Conservation (phyloP, 2,797 vertebrate genomes). For the Pogonophryne albipinna region DNA sequence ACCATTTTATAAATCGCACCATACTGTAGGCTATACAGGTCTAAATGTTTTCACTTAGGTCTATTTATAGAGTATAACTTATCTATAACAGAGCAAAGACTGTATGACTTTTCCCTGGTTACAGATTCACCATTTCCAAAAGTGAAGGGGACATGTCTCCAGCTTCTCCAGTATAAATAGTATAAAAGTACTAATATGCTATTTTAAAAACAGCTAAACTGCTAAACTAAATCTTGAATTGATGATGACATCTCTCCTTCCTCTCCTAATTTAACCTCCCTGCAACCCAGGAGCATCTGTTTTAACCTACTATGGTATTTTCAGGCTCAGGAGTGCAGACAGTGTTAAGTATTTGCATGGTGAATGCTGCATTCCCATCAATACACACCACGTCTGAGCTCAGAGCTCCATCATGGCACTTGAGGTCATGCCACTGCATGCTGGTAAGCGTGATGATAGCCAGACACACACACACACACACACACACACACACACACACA, state of each 20-base stretch:
- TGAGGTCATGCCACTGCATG: constrained; percentile 71
- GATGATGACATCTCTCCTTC: background rate
- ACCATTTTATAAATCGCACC: no score
- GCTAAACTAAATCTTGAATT: no score
- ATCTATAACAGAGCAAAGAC: no score
- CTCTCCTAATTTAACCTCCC: constrained; percentile 2
- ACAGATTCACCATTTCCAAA: no score
- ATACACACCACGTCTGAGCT: constrained; percentile 81
- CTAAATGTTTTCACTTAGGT: no score
- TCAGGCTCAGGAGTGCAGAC: constrained; percentile 46
- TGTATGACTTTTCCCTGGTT: no score
- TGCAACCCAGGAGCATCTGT: background rate
- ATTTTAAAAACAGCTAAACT: background rate
- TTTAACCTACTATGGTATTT: constrained; percentile 70
- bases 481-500: constrained; percentile 50
- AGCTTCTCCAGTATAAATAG: no score
- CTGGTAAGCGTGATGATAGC: constrained; percentile 56
- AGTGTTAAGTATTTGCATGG: constrained; percentile 61
- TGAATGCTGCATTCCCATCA: constrained; percentile 69
- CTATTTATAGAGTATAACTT: no score
- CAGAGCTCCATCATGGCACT: constrained; percentile 75
- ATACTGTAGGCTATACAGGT: no score
- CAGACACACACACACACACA: constrained; percentile 53
- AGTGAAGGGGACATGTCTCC: no score
- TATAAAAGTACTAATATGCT: background rate